Evolutionary conservation across 2,113 vertebrate genomes (phyloP).

Genomic region (Corythoichthys haematopterus): DNA sequence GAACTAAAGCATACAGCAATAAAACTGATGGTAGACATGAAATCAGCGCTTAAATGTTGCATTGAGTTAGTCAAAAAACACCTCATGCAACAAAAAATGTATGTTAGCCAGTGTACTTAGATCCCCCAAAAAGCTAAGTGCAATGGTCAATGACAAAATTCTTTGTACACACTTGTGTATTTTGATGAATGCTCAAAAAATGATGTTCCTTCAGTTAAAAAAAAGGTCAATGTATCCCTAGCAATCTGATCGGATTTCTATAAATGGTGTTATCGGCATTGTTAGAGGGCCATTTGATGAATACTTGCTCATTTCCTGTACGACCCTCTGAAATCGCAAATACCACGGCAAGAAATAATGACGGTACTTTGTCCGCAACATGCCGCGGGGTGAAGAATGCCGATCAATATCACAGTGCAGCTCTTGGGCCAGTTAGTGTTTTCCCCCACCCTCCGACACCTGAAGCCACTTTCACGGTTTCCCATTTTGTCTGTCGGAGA

Average conservation of each 20-base stretch:
- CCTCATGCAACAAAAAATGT: no score
- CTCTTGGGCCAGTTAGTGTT: constrained; percentile 10
- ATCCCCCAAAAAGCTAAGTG: no score
- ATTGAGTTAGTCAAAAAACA: no score
- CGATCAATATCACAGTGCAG: constrained; percentile 25
- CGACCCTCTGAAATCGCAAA: neutral
- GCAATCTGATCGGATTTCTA: neutral
- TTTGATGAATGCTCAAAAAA: neutral
- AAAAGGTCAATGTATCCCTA: neutral
- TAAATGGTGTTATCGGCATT: neutral
- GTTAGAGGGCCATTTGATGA: neutral
- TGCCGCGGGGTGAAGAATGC: constrained; percentile 11
- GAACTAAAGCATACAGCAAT: no score
- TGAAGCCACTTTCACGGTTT: neutral
- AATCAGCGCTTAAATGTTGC: no score
- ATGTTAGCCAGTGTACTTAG: no score
- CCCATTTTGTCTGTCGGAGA: neutral
- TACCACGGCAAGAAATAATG: constrained; percentile 19
- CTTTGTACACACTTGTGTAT: neutral
- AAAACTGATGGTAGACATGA: no score
- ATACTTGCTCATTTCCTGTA: neutral
- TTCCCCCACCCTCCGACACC: constrained; percentile 7
- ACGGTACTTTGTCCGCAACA: constrained; percentile 21
- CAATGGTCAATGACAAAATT: no score
- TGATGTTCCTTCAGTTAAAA: neutral